Evolutionary conservation across 1,140 invertebrate genomes (phyloP).

Genomic region (Drosophila carrolli): DNA sequence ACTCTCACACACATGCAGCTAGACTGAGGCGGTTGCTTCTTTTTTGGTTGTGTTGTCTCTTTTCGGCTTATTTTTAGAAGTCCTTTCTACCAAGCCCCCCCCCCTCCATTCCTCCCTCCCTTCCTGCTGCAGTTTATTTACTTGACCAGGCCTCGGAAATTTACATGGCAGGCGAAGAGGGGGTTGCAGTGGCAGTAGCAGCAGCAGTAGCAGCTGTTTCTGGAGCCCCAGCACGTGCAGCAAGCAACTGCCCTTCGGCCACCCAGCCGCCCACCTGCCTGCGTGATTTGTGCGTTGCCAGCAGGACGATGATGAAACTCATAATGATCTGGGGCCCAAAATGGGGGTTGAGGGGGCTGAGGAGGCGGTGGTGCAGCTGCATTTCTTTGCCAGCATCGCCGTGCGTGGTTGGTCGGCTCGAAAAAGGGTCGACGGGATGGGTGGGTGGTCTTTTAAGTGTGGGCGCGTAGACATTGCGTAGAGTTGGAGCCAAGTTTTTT

Average conservation of each 20-base stretch:
- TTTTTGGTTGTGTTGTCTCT: constrained; percentile 81
- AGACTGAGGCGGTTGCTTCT: constrained; percentile 73
- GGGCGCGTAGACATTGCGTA: constrained; percentile 79
- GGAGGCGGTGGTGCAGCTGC: constrained; percentile 41
- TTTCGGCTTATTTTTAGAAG: constrained; percentile 83
- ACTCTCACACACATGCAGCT: constrained; percentile 35
- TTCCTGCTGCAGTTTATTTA: constrained; percentile 63
- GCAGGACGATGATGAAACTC: constrained; percentile 38
- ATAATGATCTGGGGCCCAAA: constrained; percentile 42
- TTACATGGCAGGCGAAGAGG: constrained; percentile 56
- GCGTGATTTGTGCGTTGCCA: constrained; percentile 67
- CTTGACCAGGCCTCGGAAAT: constrained; percentile 67
- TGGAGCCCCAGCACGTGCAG: constrained; percentile 78
- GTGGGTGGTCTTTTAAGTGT: constrained; percentile 52
- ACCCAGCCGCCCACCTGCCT: constrained; percentile 9
- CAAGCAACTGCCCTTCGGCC: constrained; percentile 71
- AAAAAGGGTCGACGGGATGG: constrained; percentile 24
- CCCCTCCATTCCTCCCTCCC: background rate
- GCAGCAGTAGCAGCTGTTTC: constrained; percentile 68
- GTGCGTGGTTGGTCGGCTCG: constrained; percentile 70
- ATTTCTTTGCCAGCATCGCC: constrained; percentile 51
- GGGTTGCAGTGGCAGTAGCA: background rate
- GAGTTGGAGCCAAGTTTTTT: constrained; percentile 75
- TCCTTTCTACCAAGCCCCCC: constrained; percentile 20
- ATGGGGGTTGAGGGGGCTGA: constrained; percentile 1